Evolutionary conservation across 2,888 invertebrate species (phyloP).

Genomic region (Julus scandinavius): DNA sequence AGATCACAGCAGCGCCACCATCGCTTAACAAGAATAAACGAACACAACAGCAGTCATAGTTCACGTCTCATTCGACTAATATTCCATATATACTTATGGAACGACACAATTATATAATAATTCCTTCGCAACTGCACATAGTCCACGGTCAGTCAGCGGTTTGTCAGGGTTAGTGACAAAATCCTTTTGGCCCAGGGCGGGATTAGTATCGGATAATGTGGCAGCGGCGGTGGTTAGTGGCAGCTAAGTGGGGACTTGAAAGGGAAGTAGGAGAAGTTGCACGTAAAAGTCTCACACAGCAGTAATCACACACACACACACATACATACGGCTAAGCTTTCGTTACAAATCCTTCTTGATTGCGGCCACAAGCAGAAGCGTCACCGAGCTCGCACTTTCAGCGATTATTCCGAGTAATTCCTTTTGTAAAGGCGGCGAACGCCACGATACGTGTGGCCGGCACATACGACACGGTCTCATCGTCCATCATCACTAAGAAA

Average conservation of each 20-base stretch:
- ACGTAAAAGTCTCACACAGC: background rate
- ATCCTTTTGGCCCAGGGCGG: conserved; percentile 6
- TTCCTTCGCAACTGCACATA: conserved; percentile 20
- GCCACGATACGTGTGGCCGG: background rate
- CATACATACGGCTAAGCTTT: background rate
- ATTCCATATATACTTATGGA: conserved; percentile 35
- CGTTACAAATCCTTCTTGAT: background rate
- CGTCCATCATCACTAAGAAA: background rate
- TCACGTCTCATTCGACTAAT: conserved; percentile 22
- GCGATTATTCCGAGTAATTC: background rate
- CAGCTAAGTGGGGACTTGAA: background rate
- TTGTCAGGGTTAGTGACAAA: conserved; percentile 4
- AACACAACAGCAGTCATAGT: conserved; percentile 14
- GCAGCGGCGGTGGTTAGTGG: conserved; percentile 30
- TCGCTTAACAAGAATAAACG: conserved; percentile 13
- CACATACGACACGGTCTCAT: background rate
- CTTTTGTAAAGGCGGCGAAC: background rate
- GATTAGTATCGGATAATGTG: conserved; percentile 35
- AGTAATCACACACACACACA: background rate
- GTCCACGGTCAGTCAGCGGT: conserved; percentile 21
- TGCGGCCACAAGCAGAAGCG: conserved; percentile 4
- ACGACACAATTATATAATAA: conserved; percentile 35
- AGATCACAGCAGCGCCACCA: conserved; percentile 37
- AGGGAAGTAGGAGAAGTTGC: background rate
- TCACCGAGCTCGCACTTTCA: background rate